Percentiles rank a stretch among this genome's conserved stretches.
Evolutionary conservation across 2,888 invertebrate genomes (phyloP).

Genomic region (Lycocerus yunnanus): DNA sequence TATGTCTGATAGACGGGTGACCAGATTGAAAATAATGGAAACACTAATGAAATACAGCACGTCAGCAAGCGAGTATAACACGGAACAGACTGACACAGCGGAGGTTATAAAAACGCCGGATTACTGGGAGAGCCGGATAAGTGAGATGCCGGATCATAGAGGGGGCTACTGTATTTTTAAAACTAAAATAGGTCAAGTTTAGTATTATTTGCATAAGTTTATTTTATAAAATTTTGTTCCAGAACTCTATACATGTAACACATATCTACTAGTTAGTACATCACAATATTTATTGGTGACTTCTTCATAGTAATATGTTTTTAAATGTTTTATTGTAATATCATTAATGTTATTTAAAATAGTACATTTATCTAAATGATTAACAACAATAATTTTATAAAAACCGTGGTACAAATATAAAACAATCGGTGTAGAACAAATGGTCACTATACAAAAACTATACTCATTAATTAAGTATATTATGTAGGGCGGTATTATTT

Average conservation of each 20-base stretch:
- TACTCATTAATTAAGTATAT: slow-evolving; percentile 13
- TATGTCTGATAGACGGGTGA: too few species aligned
- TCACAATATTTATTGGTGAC: neutral
- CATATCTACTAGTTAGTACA: neutral
- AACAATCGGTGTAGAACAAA: slow-evolving; percentile 43
- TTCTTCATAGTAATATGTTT: neutral
- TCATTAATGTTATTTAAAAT: slow-evolving; percentile 42
- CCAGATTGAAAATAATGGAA: too few species aligned
- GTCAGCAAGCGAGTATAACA: too few species aligned
- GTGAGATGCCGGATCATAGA: too few species aligned
- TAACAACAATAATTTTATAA: slow-evolving; percentile 41
- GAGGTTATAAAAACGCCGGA: too few species aligned
- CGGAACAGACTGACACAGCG: too few species aligned
- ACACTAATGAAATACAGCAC: too few species aligned
- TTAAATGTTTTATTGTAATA: slow-evolving; percentile 24
- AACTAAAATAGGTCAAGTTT: too few species aligned
- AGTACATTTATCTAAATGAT: slow-evolving; percentile 39
- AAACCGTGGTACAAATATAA: slow-evolving; percentile 44
- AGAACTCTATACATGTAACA: neutral
- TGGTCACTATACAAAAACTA: slow-evolving; percentile 3
- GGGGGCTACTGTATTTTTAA: too few species aligned
- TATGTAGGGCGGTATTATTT: slow-evolving; percentile 20
- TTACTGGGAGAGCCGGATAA: too few species aligned
- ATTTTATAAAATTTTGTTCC: neutral
- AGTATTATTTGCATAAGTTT: too few species aligned